A percentile compares a stretch with the other conserved stretches of the same genome.
These are phyloP conservation scores for Chaitophorus viminalis DNA, from an alignment of 2,888 invertebrate species.

Conservation along the genomic window DNA sequence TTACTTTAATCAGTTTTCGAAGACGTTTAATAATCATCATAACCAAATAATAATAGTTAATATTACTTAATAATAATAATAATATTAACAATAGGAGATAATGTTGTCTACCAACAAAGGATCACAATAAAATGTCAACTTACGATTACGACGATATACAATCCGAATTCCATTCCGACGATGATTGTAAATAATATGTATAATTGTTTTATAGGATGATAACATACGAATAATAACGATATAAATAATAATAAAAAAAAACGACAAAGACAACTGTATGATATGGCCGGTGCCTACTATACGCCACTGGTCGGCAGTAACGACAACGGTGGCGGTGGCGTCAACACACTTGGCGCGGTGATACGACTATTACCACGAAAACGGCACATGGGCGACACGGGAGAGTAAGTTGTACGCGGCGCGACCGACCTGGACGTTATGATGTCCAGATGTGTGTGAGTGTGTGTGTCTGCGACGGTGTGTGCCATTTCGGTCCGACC, in stretches of 20 bases:
- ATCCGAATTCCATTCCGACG: conserved; percentile 11
- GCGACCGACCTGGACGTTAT: conserved; percentile 50
- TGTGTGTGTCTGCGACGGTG: not conserved
- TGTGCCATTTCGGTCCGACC: conserved; percentile 44
- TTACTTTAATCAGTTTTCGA: too few species aligned
- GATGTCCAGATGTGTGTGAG: conserved; percentile 21
- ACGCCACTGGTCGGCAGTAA: conserved; percentile 12
- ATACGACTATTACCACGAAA: not conserved
- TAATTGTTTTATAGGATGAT: not conserved
- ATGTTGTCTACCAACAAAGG: too few species aligned
- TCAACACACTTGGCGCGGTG: not conserved
- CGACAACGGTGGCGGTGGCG: not conserved
- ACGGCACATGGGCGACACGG: not conserved
- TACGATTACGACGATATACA: conserved; percentile 28
- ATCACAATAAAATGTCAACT: not conserved
- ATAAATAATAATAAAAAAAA: not conserved
- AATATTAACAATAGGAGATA: too few species aligned
- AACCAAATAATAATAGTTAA: too few species aligned
- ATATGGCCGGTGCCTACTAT: not conserved
- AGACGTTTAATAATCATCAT: too few species aligned
- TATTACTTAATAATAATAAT: too few species aligned
- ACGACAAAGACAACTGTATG: not conserved
- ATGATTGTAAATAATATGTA: not conserved
- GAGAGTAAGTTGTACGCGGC: conserved; percentile 28
- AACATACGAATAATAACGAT: too few species aligned